Evolutionary conservation across 2,888 invertebrate genomes (phyloP).

Genomic region (Flexamia atlantica): DNA sequence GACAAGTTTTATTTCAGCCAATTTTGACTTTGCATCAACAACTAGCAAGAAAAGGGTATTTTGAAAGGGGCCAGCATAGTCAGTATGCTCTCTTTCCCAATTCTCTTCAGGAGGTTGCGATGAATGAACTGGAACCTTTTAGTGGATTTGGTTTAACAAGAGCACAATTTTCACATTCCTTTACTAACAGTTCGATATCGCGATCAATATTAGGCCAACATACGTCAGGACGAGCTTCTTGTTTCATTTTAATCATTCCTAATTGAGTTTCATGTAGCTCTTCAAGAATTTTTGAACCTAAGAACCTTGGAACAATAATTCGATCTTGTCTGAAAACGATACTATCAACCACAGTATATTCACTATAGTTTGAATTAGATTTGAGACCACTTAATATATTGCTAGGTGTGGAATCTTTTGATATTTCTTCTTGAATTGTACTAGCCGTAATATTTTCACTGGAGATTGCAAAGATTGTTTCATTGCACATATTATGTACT

Average conservation of each 20-base stretch:
- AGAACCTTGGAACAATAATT: conserved; percentile 65
- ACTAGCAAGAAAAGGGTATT: too few species aligned
- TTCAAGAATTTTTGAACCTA: conserved; percentile 68
- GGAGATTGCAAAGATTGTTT: neutral
- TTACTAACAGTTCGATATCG: conserved; percentile 69
- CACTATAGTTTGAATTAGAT: conserved; percentile 13
- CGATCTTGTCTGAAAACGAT: conserved; percentile 63
- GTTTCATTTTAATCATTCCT: conserved; percentile 71
- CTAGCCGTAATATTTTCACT: neutral
- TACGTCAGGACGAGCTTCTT: conserved; percentile 69
- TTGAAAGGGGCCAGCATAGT: too few species aligned
- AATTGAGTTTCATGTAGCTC: conserved; percentile 70
- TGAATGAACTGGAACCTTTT: too few species aligned
- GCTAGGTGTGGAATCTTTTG: conserved; percentile 11
- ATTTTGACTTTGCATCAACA: too few species aligned
- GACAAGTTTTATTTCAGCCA: too few species aligned
- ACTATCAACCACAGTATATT: conserved; percentile 55
- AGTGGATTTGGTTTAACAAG: too few species aligned
- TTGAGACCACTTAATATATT: neutral
- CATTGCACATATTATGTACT: neutral
- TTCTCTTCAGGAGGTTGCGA: too few species aligned
- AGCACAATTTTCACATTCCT: conserved; percentile 68
- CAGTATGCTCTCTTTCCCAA: too few species aligned
- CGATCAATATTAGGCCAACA: conserved; percentile 70
- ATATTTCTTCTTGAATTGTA: conserved; percentile 3